These are phyloP conservation scores for Coelogynopora nodosa DNA, from an alignment of 2,888 invertebrate species.

Conservation along the genomic window DNA sequence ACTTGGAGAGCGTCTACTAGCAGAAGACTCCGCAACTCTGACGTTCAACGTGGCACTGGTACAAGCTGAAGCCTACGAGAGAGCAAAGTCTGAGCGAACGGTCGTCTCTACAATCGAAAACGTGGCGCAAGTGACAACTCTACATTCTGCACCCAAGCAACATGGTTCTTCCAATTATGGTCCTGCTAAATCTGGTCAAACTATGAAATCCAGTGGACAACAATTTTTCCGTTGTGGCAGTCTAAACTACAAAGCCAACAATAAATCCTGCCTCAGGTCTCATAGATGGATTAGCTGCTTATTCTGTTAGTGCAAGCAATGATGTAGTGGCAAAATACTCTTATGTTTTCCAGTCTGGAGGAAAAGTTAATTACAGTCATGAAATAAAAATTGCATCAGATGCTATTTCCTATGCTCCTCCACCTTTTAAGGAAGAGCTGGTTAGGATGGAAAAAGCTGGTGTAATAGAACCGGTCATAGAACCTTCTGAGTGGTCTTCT, in stretches of 20 bases:
- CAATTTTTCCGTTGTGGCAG: not conserved
- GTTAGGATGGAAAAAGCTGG: no score
- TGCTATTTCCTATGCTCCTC: not conserved
- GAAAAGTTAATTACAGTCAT: not conserved
- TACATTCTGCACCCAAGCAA: not conserved
- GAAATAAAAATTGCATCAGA: not conserved
- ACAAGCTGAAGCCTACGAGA: not conserved
- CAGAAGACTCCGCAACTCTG: not conserved
- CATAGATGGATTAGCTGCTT: constrained; percentile 9
- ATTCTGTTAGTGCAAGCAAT: not conserved
- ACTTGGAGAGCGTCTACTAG: not conserved
- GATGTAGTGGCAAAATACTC: not conserved
- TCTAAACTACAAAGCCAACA: not conserved
- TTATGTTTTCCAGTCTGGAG: not conserved
- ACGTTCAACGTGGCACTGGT: not conserved
- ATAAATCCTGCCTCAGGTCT: not conserved
- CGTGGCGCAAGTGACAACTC: not conserved
- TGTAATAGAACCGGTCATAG: no score
- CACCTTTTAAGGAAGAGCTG: no score
- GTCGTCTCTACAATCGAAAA: not conserved
- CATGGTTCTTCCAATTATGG: not conserved
- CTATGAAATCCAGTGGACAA: not conserved
- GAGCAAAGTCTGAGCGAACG: not conserved
- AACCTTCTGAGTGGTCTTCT: no score
- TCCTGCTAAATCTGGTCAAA: not conserved